Conservation (phyloP, 2,797 vertebrate species). For the Cephalopachus bancanus region DNA sequence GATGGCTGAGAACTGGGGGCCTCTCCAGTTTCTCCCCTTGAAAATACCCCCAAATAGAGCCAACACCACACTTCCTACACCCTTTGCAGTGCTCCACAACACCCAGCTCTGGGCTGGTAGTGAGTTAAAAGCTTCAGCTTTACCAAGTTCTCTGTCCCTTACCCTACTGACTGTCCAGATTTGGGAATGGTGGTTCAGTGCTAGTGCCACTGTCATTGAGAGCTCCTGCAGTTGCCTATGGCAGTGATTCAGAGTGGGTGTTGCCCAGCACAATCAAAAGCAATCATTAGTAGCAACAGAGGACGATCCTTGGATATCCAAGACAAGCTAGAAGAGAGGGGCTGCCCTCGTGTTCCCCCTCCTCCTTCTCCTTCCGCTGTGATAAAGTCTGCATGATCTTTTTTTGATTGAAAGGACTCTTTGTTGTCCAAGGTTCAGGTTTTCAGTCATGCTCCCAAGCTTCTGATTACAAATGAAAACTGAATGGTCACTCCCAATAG, state of each 20-base stretch:
- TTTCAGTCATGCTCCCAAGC: no score
- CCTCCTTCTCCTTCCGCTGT: neutral
- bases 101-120: no score
- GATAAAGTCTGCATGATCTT: neutral
- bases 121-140: neutral
- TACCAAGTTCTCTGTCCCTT: neutral
- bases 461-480: neutral
- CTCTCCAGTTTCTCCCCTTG: no score
- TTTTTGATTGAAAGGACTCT: neutral
- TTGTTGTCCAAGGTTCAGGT: neutral
- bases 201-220: neutral
- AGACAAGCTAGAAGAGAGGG: no score
- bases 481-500: neutral
- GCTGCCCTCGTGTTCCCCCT: no score
- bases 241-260: neutral
- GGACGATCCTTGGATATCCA: neutral
- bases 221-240: neutral
- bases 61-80: fast-evolving
- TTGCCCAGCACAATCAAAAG: neutral
- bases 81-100: fast-evolving
- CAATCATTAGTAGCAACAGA: neutral
- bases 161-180: neutral
- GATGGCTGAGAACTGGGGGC: neutral
- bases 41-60: fast-evolving
- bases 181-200: neutral